Conservation (phyloP, 2,113 vertebrate species). For the Crypturellus undulatus region DNA sequence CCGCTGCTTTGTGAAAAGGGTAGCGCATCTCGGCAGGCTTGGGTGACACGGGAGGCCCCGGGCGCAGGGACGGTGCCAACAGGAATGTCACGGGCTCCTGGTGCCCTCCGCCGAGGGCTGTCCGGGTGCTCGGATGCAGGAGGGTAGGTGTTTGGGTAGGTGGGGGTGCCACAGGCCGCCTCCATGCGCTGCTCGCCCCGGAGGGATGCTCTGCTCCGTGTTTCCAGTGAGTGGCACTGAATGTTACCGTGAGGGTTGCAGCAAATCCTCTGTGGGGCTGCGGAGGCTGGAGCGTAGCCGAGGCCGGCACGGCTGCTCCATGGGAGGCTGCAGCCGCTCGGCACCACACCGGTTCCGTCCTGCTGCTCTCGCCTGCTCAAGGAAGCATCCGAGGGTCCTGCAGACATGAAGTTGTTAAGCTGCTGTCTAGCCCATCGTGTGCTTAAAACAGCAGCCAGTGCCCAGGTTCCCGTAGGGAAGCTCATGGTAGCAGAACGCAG, state of each 20-base stretch:
- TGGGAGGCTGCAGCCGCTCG: not conserved
- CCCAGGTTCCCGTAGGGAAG: no score
- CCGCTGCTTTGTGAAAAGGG: conserved; percentile 52
- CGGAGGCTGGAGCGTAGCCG: not conserved
- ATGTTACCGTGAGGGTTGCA: not conserved
- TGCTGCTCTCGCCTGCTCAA: not conserved
- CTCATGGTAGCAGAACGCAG: not conserved
- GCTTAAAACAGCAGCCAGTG: not conserved
- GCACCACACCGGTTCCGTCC: not conserved
- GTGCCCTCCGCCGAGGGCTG: no score
- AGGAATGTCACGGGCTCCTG: not conserved
- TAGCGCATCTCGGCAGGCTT: conserved; percentile 33
- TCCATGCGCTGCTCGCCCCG: not conserved
- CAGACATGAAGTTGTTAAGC: not conserved
- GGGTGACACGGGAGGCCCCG: conserved; percentile 37
- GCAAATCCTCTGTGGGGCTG: not conserved
- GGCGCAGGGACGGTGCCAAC: not conserved
- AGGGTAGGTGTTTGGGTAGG: not conserved
- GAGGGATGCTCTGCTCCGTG: not conserved
- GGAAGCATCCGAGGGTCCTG: not conserved
- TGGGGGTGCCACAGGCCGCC: fast-evolving
- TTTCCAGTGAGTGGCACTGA: not conserved
- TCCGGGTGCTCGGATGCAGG: not conserved
- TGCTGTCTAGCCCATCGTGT: no score
- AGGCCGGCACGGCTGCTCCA: not conserved